Evolutionary conservation across 2,888 invertebrate genomes (phyloP).

Genomic region (Dicycla oo): DNA sequence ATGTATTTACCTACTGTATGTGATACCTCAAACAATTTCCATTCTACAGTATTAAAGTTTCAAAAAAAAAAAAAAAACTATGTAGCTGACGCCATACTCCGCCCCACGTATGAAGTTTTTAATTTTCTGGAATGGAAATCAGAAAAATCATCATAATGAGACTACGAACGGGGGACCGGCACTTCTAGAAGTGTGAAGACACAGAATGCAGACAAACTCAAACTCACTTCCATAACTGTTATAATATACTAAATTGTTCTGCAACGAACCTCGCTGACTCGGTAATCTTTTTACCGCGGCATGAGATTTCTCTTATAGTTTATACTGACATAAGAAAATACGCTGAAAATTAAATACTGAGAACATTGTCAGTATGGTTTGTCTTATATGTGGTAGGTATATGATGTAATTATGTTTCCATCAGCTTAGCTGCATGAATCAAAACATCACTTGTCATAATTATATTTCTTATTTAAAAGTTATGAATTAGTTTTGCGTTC

Average conservation of each 20-base stretch:
- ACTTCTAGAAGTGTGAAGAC: no score
- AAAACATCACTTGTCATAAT: background rate
- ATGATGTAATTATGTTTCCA: background rate
- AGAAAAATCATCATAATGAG: background rate
- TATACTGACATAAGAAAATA: constrained; percentile 1
- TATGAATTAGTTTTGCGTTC: background rate
- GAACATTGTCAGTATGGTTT: background rate
- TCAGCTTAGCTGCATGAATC: background rate
- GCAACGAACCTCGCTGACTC: constrained; percentile 9
- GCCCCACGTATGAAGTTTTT: background rate
- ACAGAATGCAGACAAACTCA: background rate
- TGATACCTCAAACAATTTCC: background rate
- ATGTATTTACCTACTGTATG: no score
- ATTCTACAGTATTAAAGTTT: background rate
- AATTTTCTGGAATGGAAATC: constrained; percentile 5
- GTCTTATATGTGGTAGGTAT: background rate
- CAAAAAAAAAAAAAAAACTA: background rate
- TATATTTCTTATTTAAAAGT: background rate
- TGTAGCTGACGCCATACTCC: no score
- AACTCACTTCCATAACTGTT: background rate
- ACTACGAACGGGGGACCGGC: no score
- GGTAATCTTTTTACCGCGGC: background rate
- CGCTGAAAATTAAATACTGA: background rate
- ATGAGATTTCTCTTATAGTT: background rate
- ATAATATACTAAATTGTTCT: background rate